These are phyloP conservation scores for Polypterus senegalus DNA, from an alignment of 2,113 vertebrate species.

Conservation along the genomic window DNA sequence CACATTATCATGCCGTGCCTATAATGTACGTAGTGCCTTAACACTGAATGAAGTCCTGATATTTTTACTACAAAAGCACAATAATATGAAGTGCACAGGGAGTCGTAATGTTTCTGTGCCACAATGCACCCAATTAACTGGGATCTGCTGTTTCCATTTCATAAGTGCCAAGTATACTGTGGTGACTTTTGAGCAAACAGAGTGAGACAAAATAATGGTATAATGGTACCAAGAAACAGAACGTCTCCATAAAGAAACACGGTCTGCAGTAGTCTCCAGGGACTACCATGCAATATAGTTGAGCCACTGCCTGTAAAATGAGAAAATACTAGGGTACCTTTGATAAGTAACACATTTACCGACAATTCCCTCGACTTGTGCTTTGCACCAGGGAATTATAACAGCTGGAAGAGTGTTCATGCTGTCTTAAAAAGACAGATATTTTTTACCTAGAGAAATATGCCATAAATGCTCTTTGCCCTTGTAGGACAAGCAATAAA, in stretches of 20 bases:
- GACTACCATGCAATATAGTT: neutral
- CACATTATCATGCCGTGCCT: constrained; percentile 3
- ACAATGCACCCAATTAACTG: neutral
- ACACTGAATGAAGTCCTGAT: too few relatives aligned
- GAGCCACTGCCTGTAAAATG: neutral
- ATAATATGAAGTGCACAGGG: neutral
- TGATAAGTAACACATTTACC: constrained; percentile 11
- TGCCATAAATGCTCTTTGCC: neutral
- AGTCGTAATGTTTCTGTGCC: neutral
- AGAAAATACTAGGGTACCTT: neutral
- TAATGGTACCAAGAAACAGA: neutral
- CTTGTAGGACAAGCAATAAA: constrained; percentile 1
- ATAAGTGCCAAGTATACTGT: neutral
- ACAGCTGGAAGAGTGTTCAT: neutral
- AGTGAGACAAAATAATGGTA: neutral
- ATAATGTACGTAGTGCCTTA: neutral
- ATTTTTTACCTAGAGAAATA: neutral
- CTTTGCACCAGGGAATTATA: neutral
- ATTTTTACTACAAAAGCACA: neutral
- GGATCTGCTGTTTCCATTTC: neutral
- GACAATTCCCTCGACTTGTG: neutral
- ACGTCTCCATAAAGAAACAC: neutral
- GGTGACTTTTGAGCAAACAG: neutral
- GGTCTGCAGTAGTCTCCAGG: neutral
- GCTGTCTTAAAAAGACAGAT: neutral